phyloP scores from a whole-genome alignment of 2,113 vertebrate species.

The Clarias gariepinus region DNA sequence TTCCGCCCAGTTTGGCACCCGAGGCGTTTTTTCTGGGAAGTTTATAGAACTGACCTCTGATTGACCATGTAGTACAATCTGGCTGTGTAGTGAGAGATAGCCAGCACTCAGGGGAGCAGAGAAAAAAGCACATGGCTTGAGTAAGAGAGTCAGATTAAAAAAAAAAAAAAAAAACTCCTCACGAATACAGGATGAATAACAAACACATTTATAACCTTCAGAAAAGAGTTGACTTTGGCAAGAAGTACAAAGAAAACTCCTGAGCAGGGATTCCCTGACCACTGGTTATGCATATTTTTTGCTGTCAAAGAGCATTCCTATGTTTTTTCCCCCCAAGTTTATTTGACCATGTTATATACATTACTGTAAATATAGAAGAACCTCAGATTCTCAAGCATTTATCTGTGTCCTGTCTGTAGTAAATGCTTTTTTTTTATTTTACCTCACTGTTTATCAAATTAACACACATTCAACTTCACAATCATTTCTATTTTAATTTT shows the following conservation, averaged over 20 bases:
- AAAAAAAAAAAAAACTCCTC: conserved; percentile 31
- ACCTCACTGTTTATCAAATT: background rate
- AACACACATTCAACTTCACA: background rate
- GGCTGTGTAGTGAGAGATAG: conserved; percentile 27
- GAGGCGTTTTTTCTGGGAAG: conserved; percentile 43
- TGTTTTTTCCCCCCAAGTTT: background rate
- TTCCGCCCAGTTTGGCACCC: conserved; percentile 36
- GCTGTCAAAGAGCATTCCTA: background rate
- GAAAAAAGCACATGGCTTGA: background rate
- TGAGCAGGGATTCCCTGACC: conserved; percentile 42
- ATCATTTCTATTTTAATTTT: background rate
- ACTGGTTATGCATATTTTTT: conserved; percentile 17
- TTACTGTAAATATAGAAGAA: background rate
- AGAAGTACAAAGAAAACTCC: conserved; percentile 44
- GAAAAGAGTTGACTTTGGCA: conserved; percentile 48
- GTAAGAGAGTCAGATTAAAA: conserved; percentile 29
- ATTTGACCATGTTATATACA: conserved; percentile 1
- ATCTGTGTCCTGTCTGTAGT: background rate
- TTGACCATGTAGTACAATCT: conserved; percentile 47
- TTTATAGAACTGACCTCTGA: conserved; percentile 50
- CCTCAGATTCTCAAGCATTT: background rate
- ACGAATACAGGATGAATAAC: conserved; percentile 47
- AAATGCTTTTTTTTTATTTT: too few species aligned
- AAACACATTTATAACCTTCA: conserved; percentile 50
- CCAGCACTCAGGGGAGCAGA: conserved; percentile 36